Evolutionary conservation across 2,888 invertebrate species (phyloP), one percentile per base, ranked within the genome.

Genomic region (Trichopoda pennipes): DNA sequence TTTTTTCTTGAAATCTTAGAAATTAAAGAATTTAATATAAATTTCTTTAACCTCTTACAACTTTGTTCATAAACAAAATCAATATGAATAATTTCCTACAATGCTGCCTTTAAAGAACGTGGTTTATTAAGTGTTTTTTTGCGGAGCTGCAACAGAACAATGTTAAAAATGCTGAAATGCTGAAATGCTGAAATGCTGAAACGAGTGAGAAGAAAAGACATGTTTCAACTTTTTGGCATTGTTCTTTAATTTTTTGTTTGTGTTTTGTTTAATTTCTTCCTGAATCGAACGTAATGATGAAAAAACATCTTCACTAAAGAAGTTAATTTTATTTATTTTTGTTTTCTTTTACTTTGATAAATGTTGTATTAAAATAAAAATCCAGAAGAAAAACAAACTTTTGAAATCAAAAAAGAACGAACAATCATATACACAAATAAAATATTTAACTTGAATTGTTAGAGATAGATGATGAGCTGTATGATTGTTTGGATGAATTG

Each of bases 191-290:
- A n/a, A n/a, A n/a, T n/a, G n/a, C 42, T 73, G 73, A 84, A 66
- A 44, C 69, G 86, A 86, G 87, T 87, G 87, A 87, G 87, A 87
- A 87, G 84, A 85, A 77, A 79, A 87, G 86, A 87, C 86, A 87
- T 85, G 86, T 87, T 81, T 83, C 85, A 86, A 85, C 87, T 87
- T 86, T 86, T 86, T 86, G 84, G 86, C 87, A 87, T 87, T 86
- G 86, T 86, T 87, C 72, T 75, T 80, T 58, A 84, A 82, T 76
- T 86, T 85, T 84, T 81, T 84, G 63, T 80, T 61, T 55, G 49
- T 61, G 63, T n/a, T 58, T 70, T 68, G 55, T 68, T 56, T 82
- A 66, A 75, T 78, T 68, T 77, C 63, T 78, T 72, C 21, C 53
- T 63, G 55, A 63, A 58, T 42, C 19, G 19, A 70, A 49, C 19